Evolutionary conservation across 2,113 vertebrate genomes (phyloP), one percentile per base, ranked within the genome.

Genomic region (Reinhardtius hippoglossoides): DNA sequence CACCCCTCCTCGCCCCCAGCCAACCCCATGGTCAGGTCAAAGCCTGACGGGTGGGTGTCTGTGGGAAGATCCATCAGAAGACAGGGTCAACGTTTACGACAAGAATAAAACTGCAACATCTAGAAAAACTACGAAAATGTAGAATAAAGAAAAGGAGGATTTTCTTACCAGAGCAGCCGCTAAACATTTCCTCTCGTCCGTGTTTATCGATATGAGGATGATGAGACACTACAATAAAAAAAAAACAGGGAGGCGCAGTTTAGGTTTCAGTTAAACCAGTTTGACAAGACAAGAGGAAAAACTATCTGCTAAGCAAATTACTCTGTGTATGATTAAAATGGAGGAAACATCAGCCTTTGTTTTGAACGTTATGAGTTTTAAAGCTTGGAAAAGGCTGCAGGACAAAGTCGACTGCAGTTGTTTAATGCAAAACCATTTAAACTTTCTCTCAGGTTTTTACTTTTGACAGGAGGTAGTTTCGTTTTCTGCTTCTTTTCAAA

Each of bases 31-130:
- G 0, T 40, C 21, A 74, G 13, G 77, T 67, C 4, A 1, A 48
- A 78, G 35, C 60, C 85, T 31, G 52, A 67, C 1, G 69, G 73
- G 26, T 73, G 48, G 0, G 3, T 14, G 21, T 40, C 84, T 87
- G 55, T 13, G 1, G 1, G 1, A 27, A 6, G 12, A 59, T 7
- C 52, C 16, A 44, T 37, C 24, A 71, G 14, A 24, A 31, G 16
- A 27, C 35, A 4, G 26, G 31, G 40, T 4, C 8, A 26, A 63
- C 12, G 26, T 57, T 14, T 14, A 57, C 24, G 7, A 24, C 55
- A 57, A 15, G 55, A 57, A 24, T 26, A 26, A 59, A 31, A 31
- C 5, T 18, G 7, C 2, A 56, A 24, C 54, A 12, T 31, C 31
- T 7, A 31, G 31, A 31, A 31, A 31, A 31, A 31, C 12, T 3